A percentile compares a stretch with the other conserved stretches of the same genome.
These are phyloP conservation scores for Leistus spinibarbis DNA, from an alignment of 2,888 invertebrate species.

Conservation along the genomic window DNA sequence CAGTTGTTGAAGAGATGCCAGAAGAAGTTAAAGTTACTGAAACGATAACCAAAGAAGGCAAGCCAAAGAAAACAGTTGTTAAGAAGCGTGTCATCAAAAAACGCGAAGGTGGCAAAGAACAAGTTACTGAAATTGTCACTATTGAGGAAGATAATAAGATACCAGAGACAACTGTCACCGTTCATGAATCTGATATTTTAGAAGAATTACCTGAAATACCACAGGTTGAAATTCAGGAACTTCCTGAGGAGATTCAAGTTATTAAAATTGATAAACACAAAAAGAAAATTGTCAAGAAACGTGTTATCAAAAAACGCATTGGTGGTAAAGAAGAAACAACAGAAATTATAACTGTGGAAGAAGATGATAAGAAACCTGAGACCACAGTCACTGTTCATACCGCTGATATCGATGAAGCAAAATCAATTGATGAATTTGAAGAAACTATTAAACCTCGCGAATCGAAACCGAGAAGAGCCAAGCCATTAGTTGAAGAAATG, in stretches of 20 bases:
- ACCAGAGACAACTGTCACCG: constrained; percentile 45
- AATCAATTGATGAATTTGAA: constrained; percentile 39
- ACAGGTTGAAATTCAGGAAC: constrained; percentile 44
- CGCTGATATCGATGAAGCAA: constrained; percentile 49
- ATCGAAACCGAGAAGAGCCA: constrained; percentile 38
- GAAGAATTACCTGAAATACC: constrained; percentile 44
- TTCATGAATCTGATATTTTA: constrained; percentile 46
- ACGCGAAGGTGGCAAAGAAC: constrained; percentile 45
- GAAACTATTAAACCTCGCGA: constrained; percentile 43
- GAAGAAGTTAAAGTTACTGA: constrained; percentile 53
- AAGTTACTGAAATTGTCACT: constrained; percentile 46
- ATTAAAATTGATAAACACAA: constrained; percentile 48
- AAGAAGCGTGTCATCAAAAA: constrained; percentile 42
- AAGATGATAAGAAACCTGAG: constrained; percentile 55
- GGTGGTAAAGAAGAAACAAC: constrained; percentile 57
- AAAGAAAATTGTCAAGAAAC: constrained; percentile 45
- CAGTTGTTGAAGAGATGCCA: constrained; percentile 51
- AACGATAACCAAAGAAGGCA: constrained; percentile 45
- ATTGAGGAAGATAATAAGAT: constrained; percentile 48
- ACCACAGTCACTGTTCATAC: constrained; percentile 49
- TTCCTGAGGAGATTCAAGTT: constrained; percentile 47
- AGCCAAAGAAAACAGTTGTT: constrained; percentile 42
- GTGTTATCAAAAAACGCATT: constrained; percentile 52
- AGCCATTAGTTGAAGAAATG: constrained; percentile 47
- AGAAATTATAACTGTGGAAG: constrained; percentile 54